These are phyloP conservation scores for Cheilinus undulatus DNA, from an alignment of 2,113 vertebrate genomes.

Conservation along the genomic window DNA sequence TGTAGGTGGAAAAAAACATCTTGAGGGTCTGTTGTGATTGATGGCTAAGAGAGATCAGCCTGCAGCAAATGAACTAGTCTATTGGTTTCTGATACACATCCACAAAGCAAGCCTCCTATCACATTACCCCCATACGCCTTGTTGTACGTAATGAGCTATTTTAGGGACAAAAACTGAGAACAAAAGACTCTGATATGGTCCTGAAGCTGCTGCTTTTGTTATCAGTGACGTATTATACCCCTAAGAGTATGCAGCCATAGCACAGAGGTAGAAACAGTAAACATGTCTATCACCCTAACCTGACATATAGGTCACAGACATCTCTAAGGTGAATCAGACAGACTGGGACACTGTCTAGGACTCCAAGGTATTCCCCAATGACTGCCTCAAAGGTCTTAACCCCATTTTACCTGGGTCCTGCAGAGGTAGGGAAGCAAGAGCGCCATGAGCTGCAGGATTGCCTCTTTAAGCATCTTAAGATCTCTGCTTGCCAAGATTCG, in stretches of 20 bases:
- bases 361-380: slow-evolving; percentile 21
- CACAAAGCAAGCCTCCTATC: slow-evolving; percentile 45
- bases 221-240: slow-evolving; percentile 44
- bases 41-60: slow-evolving; percentile 43
- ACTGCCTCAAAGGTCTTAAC: slow-evolving; percentile 41
- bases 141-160: slow-evolving; percentile 57
- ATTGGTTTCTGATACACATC: slow-evolving; percentile 39
- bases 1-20: slow-evolving; percentile 38
- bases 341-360: slow-evolving; percentile 59
- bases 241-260: slow-evolving; percentile 6
- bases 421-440: neutral
- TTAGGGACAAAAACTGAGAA: slow-evolving; percentile 61
- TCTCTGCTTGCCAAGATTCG: slow-evolving; percentile 41
- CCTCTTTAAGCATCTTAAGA: slow-evolving; percentile 53
- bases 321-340: slow-evolving; percentile 3
- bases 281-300: slow-evolving; percentile 23
- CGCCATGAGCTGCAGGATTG: slow-evolving; percentile 3
- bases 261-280: slow-evolving; percentile 24
- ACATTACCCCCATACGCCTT: slow-evolving; percentile 54
- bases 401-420: slow-evolving; percentile 20
- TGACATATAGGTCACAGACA: slow-evolving; percentile 51
- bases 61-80: slow-evolving; percentile 30
- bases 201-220: slow-evolving; percentile 46
- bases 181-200: slow-evolving; percentile 65
- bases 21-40: slow-evolving; percentile 47